These are phyloP conservation scores for Dasypus novemcinctus DNA, from an alignment of 2,113 vertebrate species.

Conservation along the genomic window DNA sequence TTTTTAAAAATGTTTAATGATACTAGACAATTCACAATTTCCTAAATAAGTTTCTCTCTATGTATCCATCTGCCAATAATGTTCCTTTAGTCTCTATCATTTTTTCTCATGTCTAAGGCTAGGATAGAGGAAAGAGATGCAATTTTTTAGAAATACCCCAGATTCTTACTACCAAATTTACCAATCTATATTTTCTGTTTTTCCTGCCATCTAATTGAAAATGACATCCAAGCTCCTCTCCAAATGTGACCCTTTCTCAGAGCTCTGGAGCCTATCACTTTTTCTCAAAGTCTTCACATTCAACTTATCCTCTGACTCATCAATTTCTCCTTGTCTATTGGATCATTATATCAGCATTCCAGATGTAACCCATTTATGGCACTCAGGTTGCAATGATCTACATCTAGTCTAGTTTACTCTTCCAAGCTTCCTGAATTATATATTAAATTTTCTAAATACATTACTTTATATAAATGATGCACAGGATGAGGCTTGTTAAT, in stretches of 20 bases:
- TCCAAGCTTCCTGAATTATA: not conserved
- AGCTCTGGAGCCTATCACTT: not conserved
- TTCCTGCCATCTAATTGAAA: not conserved
- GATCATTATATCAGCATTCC: not conserved
- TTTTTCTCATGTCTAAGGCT: not conserved
- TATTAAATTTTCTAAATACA: not conserved
- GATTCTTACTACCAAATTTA: not conserved
- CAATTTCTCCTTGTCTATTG: not conserved
- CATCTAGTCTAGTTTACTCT: not conserved
- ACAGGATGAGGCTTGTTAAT: not conserved
- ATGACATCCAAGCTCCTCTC: not conserved
- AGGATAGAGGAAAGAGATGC: not conserved
- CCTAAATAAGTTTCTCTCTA: not conserved
- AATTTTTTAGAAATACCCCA: not conserved
- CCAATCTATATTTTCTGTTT: not conserved
- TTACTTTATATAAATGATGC: not conserved
- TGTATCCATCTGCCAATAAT: not conserved
- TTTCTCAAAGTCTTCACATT: not conserved
- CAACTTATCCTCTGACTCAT: not conserved
- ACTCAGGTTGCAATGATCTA: not conserved
- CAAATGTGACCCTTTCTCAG: accelerated
- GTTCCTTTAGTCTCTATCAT: not conserved
- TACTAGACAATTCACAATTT: not conserved
- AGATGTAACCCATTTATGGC: not conserved
- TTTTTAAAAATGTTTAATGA: not conserved